Evolutionary conservation across 2,113 vertebrate species (phyloP), one percentile per base, ranked within the genome.

Genomic region (Coreoperca whiteheadi): DNA sequence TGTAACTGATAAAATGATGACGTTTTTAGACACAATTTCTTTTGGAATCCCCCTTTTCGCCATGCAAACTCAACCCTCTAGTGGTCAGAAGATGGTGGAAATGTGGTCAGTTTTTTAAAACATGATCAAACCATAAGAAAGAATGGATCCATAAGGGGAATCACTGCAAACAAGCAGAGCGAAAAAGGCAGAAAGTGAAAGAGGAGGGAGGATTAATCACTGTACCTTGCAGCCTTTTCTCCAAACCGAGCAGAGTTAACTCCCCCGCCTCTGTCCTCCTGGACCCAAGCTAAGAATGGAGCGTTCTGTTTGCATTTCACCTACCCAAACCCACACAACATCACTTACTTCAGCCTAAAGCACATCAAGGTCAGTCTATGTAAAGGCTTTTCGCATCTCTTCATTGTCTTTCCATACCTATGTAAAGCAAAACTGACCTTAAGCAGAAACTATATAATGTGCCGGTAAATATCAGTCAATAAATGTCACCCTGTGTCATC

Each of bases 221-320:
- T 71, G 43, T 73, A 34, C 82, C 86, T 87, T 77, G 71, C 86
- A 95, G 94, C 85, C 83, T 91, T 95, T 92, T 93, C 88, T 90
- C 87, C 90, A 86, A 94, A 71, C 59, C 87, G 88, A 92, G 94
- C 85, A 93, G 92, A 94, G 88, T 90, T 91, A 96, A 80, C 84
- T 84, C 83, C 91, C 89, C 70, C 80, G 56, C 93, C 92, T 94
- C 89, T 88, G 77, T 80, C 72, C 77, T 82, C 65, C 77, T 92
- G 94, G 92, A 93, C 72, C 37, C 2, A 18, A 56, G 93, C 93
- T 95, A 95, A 90, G 87, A 87, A 21, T 64, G 60, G 6, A 83
- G 88, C 88, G 84, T 67, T 86, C 83, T 88, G 94, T 96, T 95
- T 96, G 88, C 90, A 95, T 96, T 95, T 95, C 87, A 89, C 79